Conservation (phyloP, 1,140 invertebrate species). For the Aradophagus sp. region DNA sequence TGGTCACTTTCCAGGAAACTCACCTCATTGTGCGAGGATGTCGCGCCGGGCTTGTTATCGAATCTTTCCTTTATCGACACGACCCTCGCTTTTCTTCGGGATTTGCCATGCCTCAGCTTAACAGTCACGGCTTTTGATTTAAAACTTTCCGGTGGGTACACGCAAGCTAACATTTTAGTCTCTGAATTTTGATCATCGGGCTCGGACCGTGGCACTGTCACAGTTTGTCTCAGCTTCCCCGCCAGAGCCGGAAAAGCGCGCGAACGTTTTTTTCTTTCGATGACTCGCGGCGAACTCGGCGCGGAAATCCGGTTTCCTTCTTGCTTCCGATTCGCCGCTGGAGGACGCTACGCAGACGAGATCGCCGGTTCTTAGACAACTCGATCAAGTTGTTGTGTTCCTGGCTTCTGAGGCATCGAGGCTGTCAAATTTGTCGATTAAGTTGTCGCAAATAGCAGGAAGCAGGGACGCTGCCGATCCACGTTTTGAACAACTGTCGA, state of each 20-base stretch:
- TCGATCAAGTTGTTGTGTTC: conserved; percentile 40
- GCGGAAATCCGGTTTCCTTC: conserved; percentile 49
- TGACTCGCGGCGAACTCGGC: conserved; percentile 8
- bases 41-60: conserved; percentile 42
- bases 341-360: conserved; percentile 46
- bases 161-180: conserved; percentile 70
- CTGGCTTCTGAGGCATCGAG: conserved; percentile 40
- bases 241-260: conserved; percentile 24
- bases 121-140: conserved; percentile 69
- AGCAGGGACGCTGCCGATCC: conserved; percentile 35
- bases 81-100: conserved; percentile 65
- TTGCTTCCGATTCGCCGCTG: conserved; percentile 34
- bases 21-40: conserved; percentile 55
- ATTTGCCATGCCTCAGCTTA: conserved; percentile 66
- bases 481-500: conserved; percentile 49
- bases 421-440: conserved; percentile 52
- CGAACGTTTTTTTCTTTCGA: conserved; percentile 29
- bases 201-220: conserved; percentile 25
- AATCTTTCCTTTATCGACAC: conserved; percentile 66
- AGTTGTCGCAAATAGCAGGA: conserved; percentile 40
- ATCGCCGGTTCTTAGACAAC: conserved; percentile 35
- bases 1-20: conserved; percentile 37
- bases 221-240: background rate
- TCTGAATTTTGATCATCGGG: conserved; percentile 27
- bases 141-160: conserved; percentile 72